A percentile compares a stretch with the other conserved stretches of the same genome.
Evolutionary conservation across 2,113 vertebrate genomes (phyloP).

Genomic region (Notarius quadriscutis): DNA sequence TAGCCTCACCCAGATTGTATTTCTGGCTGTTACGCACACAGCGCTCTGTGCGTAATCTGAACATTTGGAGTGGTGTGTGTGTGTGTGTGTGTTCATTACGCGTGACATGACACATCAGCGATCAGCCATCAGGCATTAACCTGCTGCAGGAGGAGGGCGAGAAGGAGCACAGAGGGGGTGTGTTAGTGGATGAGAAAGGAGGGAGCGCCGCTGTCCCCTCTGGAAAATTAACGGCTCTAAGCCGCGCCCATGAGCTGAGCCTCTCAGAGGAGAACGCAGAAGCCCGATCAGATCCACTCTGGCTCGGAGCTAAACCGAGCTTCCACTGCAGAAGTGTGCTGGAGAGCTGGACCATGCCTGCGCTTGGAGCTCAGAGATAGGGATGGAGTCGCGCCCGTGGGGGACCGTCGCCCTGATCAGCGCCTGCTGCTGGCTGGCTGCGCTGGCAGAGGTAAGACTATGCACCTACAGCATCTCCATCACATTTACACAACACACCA

Average conservation of each 20-base stretch:
- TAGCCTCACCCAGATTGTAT: background rate
- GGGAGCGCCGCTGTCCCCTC: slow-evolving; percentile 6
- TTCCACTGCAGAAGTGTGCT: background rate
- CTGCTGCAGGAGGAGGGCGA: slow-evolving; percentile 38
- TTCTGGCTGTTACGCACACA: background rate
- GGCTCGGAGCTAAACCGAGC: slow-evolving; percentile 15
- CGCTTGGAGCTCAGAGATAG: slow-evolving; percentile 63
- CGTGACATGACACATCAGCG: slow-evolving; percentile 33
- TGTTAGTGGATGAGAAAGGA: slow-evolving; percentile 20
- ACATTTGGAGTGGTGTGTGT: background rate
- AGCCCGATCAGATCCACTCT: background rate
- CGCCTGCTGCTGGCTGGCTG: slow-evolving; percentile 65
- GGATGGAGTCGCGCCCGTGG: slow-evolving; percentile 68
- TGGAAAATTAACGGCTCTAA: slow-evolving; percentile 13
- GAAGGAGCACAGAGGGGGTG: slow-evolving; percentile 11
- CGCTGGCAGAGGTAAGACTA: slow-evolving; percentile 69
- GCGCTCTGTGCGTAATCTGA: background rate
- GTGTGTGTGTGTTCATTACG: slow-evolving; percentile 16
- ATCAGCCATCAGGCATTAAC: slow-evolving; percentile 42
- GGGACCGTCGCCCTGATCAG: slow-evolving; percentile 70
- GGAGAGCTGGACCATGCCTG: slow-evolving; percentile 59
- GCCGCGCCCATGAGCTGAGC: slow-evolving; percentile 40
- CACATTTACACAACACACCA: background rate
- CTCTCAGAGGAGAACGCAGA: slow-evolving; percentile 7
- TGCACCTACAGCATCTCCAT: background rate